These are phyloP conservation scores for Mormyrus proboscirostris DNA, from an alignment of 2,797 vertebrate genomes.

Conservation along the genomic window DNA sequence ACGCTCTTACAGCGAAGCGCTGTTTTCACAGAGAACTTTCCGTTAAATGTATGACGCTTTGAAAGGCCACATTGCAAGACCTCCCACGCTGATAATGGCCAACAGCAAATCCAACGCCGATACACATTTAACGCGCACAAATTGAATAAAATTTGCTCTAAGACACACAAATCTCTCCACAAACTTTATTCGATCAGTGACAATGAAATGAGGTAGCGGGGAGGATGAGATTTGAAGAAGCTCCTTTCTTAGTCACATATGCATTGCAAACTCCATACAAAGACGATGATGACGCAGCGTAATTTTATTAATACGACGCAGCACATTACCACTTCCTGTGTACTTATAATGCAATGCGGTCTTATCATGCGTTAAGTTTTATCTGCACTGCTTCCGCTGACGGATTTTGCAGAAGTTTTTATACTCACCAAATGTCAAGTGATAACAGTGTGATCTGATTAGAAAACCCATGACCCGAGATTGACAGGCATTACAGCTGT, in stretches of 20 bases:
- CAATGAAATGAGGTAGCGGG: neutral
- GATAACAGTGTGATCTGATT: neutral
- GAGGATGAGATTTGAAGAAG: neutral
- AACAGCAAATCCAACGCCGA: neutral
- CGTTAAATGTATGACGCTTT: neutral
- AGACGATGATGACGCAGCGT: neutral
- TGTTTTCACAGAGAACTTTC: neutral
- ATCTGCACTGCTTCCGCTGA: neutral
- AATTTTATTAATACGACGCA: neutral
- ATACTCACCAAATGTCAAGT: neutral
- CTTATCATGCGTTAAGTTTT: neutral
- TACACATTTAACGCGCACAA: neutral
- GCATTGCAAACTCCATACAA: neutral
- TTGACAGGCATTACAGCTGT: neutral
- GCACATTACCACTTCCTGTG: neutral
- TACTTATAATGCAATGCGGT: neutral
- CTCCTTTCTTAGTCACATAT: neutral
- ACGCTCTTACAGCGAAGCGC: neutral
- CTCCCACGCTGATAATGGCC: neutral
- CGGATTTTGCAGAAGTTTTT: neutral
- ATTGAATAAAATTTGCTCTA: neutral
- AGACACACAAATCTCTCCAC: neutral
- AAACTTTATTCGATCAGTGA: neutral
- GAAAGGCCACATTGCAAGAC: neutral
- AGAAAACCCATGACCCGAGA: neutral